Evolutionary conservation across 2,113 vertebrate genomes (phyloP), one percentile per base, ranked within the genome.

Genomic region (Caloenas nicobarica): DNA sequence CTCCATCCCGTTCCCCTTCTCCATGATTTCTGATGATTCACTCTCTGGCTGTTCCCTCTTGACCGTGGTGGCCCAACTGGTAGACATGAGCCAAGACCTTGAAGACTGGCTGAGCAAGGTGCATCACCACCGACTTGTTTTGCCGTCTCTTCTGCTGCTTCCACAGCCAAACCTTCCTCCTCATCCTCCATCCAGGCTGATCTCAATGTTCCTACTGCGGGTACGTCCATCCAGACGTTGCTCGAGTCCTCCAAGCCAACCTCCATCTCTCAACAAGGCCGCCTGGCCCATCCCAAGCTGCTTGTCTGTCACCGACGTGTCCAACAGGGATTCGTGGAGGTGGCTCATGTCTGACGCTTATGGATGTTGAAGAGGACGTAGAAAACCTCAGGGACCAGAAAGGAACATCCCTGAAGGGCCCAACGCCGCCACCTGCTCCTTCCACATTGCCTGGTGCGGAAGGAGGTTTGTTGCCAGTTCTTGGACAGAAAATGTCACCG

Each of bases 151-250:
- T 44, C 29, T 40, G 53, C 44, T 16, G 46, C 64, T 82, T 31
- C 71, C 58, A 11, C 65, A 34, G 33, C 71, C 71, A 34, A 8
- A 17, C 7, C n/a, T 54, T 88, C 66, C 44, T 9, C 7, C 58
- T 88, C 25, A 3, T 34, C 71, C 34, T 69, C 50, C 31, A 5
- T 34, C 77, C 26, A 14, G n/a, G 12, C 44, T 21, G 5, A 8
- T 50, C 31, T 36, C 31, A 13, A 28, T 5, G 2, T 60, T 72
- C 36, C n/a, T 60, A 5, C 46, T 53, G 28, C 8, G 13, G 74
- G 7, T 31, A 4, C 17, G 2, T 54, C 46, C 62, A 3, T 1
- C 13, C 0, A 6, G 71, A 25, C 1, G 1, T 31, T 2, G 2
- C 54, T 77, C 4, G 1, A 13, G 31, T 42, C 36, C 62, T 69